Evolutionary conservation across 1,140 invertebrate species (phyloP).

Genomic region (Diorhabda elongata): DNA sequence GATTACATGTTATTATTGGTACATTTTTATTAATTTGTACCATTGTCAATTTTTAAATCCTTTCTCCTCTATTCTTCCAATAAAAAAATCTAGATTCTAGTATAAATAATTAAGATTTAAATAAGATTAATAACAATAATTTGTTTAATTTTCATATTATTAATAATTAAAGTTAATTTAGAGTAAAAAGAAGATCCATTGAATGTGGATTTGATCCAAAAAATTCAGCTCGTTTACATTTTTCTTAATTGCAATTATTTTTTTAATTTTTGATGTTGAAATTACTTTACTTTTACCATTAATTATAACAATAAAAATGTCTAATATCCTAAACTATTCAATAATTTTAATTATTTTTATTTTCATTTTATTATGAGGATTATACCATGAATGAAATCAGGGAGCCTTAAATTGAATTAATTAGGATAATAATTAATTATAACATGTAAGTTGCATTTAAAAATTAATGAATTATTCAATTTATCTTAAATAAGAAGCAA

Average conservation of each 20-base stretch:
- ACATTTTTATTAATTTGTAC: conserved; percentile 59
- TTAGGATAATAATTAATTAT: conserved; percentile 58
- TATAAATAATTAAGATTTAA: conserved; percentile 51
- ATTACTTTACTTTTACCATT: conserved; percentile 55
- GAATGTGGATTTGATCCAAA: conserved; percentile 62
- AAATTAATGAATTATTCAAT: conserved; percentile 53
- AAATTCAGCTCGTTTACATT: conserved; percentile 52
- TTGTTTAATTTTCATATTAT: conserved; percentile 46
- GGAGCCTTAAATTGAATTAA: conserved; percentile 56
- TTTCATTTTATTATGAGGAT: conserved; percentile 53
- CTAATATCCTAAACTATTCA: conserved; percentile 44
- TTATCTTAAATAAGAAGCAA: conserved; percentile 56
- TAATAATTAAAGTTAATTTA: too few species aligned
- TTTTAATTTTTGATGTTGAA: conserved; percentile 65
- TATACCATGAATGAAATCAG: conserved; percentile 61
- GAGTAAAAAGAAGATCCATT: conserved; percentile 52
- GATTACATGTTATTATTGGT: conserved; percentile 67
- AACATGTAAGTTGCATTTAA: conserved; percentile 62
- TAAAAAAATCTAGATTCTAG: conserved; percentile 56
- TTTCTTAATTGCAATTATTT: conserved; percentile 59
- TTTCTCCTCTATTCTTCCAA: conserved; percentile 60
- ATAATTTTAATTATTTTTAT: conserved; percentile 50
- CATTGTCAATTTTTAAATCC: conserved; percentile 51
- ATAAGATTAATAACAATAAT: conserved; percentile 43
- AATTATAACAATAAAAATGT: conserved; percentile 46